Conservation (phyloP, 2,113 vertebrate genomes). For the Glareola pratincola region DNA sequence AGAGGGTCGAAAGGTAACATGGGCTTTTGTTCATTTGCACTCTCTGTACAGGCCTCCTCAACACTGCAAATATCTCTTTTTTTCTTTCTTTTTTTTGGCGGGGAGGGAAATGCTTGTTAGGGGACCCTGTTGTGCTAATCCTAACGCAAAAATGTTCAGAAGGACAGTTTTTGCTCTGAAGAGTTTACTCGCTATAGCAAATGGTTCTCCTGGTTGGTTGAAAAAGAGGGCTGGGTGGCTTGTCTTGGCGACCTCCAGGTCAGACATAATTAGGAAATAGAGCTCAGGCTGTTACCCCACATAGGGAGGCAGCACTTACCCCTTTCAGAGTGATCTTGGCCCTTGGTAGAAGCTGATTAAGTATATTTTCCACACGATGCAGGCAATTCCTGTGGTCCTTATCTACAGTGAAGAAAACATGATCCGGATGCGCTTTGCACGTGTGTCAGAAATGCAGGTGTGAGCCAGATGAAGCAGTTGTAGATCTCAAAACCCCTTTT, state of each 20-base stretch:
- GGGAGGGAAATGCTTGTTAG: not conserved
- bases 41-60: not conserved
- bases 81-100: not conserved
- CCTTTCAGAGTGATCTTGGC: not conserved
- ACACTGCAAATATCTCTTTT: not conserved
- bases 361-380: not conserved
- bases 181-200: not conserved
- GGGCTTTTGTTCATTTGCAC: slow-evolving; percentile 2
- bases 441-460: not conserved
- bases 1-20: not conserved
- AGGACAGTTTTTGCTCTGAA: not conserved
- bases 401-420: not conserved
- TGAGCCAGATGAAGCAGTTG: not conserved
- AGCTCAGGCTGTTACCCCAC: not conserved
- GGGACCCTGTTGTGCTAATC: not conserved
- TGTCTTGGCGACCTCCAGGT: not conserved
- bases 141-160: not conserved
- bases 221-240: not conserved
- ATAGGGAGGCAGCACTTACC: not conserved
- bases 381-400: not conserved
- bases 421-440: not conserved
- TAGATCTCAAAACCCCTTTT: not conserved
- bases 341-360: not conserved
- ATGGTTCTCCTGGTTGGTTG: not conserved
- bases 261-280: not conserved